Evolutionary conservation across 2,113 vertebrate genomes (phyloP), one percentile per base, ranked within the genome.

Genomic region (Nesogale talazaci): DNA sequence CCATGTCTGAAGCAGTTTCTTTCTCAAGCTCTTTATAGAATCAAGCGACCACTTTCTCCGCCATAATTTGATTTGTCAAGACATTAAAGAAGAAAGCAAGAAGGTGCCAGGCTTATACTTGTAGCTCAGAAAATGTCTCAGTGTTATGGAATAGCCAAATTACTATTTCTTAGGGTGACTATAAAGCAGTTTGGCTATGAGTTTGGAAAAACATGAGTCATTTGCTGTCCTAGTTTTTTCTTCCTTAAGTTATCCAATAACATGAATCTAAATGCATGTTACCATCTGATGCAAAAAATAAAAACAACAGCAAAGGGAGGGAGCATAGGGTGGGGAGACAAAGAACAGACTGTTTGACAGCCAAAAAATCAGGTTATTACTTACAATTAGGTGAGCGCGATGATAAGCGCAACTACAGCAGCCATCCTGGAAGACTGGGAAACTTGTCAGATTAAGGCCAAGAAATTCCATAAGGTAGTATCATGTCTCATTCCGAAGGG

Each of bases 191-290:
- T 90, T 96, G 97, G 95, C 96, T 88, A 85, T 90, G 85, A 83
- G 80, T 93, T 67, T 94, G 95, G 96, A 88, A 97, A 97, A 96
- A 76, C 74, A 92, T 95, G 95, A 96, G 88, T 96, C 95, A 97
- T 67, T 61, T 90, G 78, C 67, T 96, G 83, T 87, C 83, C 70
- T 84, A 95, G 75, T 95, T 90, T 40, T 34, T 52, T 34, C 75
- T 70, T 52, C 56, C 63, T 75, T 69, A 31, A 94, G 36, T 95
- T 95, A 90, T 91, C 78, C 94, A 94, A 85, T 36, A 46, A 92
- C 75, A 94, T 59, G 90, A 89, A 92, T 83, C 84, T 67, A 74
- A 61, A 86, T 46, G 20, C 77, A 83, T 69, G 36, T 77, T 84
- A 95, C 17, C 90, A 89, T 95, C 91, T 94, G 94, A 96, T 92